phyloP scores from a whole-genome alignment of 2,797 vertebrate species.

The Onychomys arenicola region DNA sequence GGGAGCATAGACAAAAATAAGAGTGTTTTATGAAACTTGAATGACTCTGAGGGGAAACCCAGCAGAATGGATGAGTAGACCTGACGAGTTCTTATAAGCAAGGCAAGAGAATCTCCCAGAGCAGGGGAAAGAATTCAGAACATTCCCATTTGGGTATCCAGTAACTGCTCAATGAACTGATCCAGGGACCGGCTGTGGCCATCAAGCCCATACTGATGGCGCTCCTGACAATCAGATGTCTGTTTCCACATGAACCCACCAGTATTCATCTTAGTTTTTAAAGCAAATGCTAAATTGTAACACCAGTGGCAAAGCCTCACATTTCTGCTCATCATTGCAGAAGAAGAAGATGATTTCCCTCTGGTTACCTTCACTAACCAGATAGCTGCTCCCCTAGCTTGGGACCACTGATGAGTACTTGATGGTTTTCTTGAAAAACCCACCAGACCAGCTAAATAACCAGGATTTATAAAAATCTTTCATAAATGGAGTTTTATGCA shows the following conservation, averaged over 20 bases:
- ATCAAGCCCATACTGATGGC: background rate
- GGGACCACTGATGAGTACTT: background rate
- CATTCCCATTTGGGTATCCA: background rate
- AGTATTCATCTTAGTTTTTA: background rate
- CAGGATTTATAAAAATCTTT: background rate
- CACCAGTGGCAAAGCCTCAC: background rate
- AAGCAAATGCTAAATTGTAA: background rate
- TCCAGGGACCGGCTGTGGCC: background rate
- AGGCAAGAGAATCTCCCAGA: background rate
- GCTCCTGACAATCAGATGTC: background rate
- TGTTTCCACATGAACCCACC: background rate
- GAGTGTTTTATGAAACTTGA: background rate
- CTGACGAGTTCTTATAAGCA: background rate
- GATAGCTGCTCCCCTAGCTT: background rate
- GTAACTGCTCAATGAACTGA: background rate
- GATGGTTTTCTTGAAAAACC: background rate
- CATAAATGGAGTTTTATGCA: background rate
- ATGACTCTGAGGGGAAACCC: background rate
- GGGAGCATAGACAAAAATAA: background rate
- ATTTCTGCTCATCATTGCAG: conserved; percentile 6
- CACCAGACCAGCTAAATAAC: background rate
- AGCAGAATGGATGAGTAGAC: background rate
- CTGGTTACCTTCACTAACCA: background rate
- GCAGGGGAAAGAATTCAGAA: background rate
- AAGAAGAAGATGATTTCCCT: background rate